phyloP scores from a whole-genome alignment of 2,113 vertebrate genomes.

The Prionailurus viverrinus region DNA sequence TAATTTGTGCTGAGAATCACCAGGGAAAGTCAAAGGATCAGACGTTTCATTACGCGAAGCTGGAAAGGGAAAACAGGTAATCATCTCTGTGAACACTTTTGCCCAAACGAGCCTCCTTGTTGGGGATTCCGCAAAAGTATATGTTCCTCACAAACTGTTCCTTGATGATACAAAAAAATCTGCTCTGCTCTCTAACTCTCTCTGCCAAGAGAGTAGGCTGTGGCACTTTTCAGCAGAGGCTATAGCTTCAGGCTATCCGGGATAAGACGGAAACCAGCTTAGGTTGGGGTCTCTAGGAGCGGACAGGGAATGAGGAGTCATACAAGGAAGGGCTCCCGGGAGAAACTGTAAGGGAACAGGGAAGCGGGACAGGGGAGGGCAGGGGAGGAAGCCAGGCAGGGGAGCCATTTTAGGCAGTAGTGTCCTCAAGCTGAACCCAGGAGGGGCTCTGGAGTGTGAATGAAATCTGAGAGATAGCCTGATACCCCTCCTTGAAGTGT shows the following conservation, averaged over 20 bases:
- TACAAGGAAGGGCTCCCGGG: rapidly evolving
- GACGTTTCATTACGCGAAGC: neutral
- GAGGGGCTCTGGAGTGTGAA: rapidly evolving
- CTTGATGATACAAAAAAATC: neutral
- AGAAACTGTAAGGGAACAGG: neutral
- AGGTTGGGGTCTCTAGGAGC: neutral
- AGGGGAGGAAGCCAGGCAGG: neutral
- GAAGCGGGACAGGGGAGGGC: neutral
- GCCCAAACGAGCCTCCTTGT: neutral
- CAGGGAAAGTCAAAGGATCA: neutral
- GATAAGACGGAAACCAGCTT: neutral
- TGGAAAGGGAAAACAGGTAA: neutral
- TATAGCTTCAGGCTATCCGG: no score
- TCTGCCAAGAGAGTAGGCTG: no score
- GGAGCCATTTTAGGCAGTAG: neutral
- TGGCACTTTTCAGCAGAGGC: neutral
- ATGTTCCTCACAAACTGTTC: neutral
- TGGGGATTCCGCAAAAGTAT: neutral
- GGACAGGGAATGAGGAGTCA: rapidly evolving
- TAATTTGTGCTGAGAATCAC: neutral
- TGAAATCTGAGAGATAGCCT: neutral
- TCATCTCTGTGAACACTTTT: neutral
- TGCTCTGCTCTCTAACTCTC: neutral
- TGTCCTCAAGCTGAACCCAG: neutral
- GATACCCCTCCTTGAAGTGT: neutral